Conservation (phyloP, 1,140 invertebrate species). For the Carposina sasakii region DNA sequence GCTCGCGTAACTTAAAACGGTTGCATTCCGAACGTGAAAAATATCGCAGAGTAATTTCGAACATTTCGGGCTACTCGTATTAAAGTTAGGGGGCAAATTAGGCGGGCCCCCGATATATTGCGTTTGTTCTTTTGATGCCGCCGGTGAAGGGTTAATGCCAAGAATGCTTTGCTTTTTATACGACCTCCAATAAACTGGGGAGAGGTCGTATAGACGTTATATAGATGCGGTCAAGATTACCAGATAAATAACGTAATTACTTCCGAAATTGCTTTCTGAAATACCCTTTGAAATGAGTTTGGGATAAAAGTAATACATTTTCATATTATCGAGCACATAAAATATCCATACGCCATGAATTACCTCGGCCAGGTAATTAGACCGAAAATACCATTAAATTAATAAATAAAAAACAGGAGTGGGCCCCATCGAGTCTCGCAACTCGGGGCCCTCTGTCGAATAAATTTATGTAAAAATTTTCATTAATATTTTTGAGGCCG, state of each 20-base stretch:
- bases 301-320: too few relatives aligned
- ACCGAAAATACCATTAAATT: constrained; percentile 72
- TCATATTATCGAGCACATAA: too few relatives aligned
- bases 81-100: constrained; percentile 67
- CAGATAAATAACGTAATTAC: too few relatives aligned
- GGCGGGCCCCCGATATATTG: constrained; percentile 67
- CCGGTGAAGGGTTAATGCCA: constrained; percentile 70
- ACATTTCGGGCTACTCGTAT: constrained; percentile 62
- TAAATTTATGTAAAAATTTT: constrained; percentile 73
- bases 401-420: constrained; percentile 71
- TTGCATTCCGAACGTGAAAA: constrained; percentile 67
- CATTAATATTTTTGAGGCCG: constrained; percentile 71
- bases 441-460: constrained; percentile 62
- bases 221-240: too few relatives aligned
- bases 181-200: constrained; percentile 53
- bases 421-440: constrained; percentile 46
- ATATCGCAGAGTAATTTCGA: constrained; percentile 68
- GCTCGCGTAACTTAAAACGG: constrained; percentile 60
- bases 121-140: constrained; percentile 71
- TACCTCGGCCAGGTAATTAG: constrained; percentile 69
- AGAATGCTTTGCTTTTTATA: constrained; percentile 74
- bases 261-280: too few relatives aligned
- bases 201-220: constrained; percentile 14
- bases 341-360: constrained; percentile 57
- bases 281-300: too few relatives aligned